phyloP scores from a whole-genome alignment of 2,888 invertebrate genomes.

The Crepidodera aurea region DNA sequence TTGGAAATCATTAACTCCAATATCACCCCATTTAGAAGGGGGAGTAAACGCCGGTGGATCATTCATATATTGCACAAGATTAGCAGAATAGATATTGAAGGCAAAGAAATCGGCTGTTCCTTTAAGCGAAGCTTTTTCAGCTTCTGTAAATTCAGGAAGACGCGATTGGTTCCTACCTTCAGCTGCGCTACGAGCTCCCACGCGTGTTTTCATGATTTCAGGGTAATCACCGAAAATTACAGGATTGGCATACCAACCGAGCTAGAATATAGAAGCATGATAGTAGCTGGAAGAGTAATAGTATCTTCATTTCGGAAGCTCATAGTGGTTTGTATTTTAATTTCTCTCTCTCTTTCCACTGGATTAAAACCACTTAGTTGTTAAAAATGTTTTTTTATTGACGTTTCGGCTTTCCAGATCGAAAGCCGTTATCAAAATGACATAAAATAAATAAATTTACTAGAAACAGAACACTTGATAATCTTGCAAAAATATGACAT shows the following conservation, averaged over 20 bases:
- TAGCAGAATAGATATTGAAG: conserved; percentile 76
- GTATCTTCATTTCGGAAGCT: too few species aligned
- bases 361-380: too few species aligned
- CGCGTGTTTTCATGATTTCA: conserved; percentile 66
- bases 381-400: too few species aligned
- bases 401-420: too few species aligned
- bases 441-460: too few species aligned
- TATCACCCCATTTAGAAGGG: conserved; percentile 22
- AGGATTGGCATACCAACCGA: conserved; percentile 61
- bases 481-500: too few species aligned
- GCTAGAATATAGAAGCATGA: conserved; percentile 26
- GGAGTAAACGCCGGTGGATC: conserved; percentile 28
- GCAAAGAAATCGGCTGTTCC: conserved; percentile 77
- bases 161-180: conserved; percentile 69
- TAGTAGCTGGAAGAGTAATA: too few species aligned
- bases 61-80: conserved; percentile 48
- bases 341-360: too few species aligned
- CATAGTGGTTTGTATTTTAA: too few species aligned
- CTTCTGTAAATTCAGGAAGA: conserved; percentile 67
- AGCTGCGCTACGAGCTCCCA: conserved; percentile 65
- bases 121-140: conserved; percentile 69
- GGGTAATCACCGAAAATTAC: conserved; percentile 75
- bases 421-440: too few species aligned
- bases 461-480: too few species aligned
- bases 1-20: conserved; percentile 22